Percentiles rank a stretch among this genome's conserved stretches.
Evolutionary conservation across 30 jellyfish, hydroid and myxozoan genomes (phyloP).

Genomic region (Aurelia sp.): DNA sequence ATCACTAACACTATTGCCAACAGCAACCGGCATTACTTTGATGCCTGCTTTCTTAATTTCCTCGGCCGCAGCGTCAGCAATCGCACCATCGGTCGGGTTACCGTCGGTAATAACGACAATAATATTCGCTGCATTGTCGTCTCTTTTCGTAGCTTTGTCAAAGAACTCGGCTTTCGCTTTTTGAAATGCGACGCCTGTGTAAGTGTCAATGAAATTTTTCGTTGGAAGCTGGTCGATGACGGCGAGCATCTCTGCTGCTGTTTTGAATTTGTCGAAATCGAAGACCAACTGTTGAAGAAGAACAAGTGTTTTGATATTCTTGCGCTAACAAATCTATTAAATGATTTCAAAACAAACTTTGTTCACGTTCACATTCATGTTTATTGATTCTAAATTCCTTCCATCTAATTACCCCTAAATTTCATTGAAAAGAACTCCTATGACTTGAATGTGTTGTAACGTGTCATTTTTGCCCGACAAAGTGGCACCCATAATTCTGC

Average conservation of each 20-base stretch:
- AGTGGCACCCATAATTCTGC: too few relatives aligned
- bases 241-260: slow-evolving; percentile 21
- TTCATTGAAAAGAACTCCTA: too few relatives aligned
- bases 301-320: neutral
- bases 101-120: slow-evolving; percentile 61
- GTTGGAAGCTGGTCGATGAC: slow-evolving; percentile 28
- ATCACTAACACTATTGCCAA: slow-evolving; percentile 57
- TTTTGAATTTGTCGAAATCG: slow-evolving; percentile 24
- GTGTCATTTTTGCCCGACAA: too few relatives aligned
- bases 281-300: slow-evolving; percentile 20
- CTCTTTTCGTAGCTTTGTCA: slow-evolving; percentile 26
- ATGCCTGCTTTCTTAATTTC: slow-evolving; percentile 50
- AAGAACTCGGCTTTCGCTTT: slow-evolving; percentile 47
- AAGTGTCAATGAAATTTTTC: slow-evolving; percentile 1
- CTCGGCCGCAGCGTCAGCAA: slow-evolving; percentile 34
- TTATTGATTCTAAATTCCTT: too few relatives aligned
- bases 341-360: too few relatives aligned
- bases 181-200: slow-evolving; percentile 45
- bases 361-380: too few relatives aligned
- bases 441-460: too few relatives aligned
- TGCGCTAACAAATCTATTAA: too few relatives aligned
- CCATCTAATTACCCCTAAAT: too few relatives aligned
- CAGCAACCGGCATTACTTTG: slow-evolving; percentile 51
- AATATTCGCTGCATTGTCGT: slow-evolving; percentile 41
- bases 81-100: slow-evolving; percentile 18